Evolutionary conservation across 2,113 vertebrate species (phyloP), one percentile per base, ranked within the genome.

Genomic region (Harpagus bidentatus): DNA sequence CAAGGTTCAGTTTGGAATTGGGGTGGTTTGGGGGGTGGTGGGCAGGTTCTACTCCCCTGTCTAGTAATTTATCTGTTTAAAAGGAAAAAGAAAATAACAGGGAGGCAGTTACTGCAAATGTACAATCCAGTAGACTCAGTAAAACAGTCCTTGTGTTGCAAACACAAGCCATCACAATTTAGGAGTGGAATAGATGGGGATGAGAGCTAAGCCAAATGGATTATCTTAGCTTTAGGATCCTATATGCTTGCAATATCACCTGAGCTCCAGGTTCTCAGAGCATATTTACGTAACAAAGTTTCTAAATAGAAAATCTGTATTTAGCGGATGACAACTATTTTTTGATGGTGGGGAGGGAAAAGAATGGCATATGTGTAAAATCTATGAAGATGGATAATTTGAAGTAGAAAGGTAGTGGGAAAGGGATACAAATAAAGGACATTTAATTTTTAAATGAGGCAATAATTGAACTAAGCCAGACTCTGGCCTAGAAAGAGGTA

Each of bases 171-270:
- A 67, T 96, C 97, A 95, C 93, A 88, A 93, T 85, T 86, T 23
- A 97, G 97, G 97, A 97, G 97, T 97, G 82, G 88, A 80, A 53
- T 95, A 94, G 90, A 95, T 96, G 96, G 96, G 96, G 94, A 93
- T 97, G 93, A 97, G 96, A 98, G 97, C 97, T 97, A 98, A 98
- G 98, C 97, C 98, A 98, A 98, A 98, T 94, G 95, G 97, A 95
- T 94, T 97, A 93, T 96, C 96, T 96, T 98, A 98, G 97, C 97
- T 98, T 97, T 98, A 98, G 98, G 91, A 93, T 97, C 74, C 84
- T 94, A 42, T 98, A 97, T 96, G 97, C 96, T 97, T 98, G 76
- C 95, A 90, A 84, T 96, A 94, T 93, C 95, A 96, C 96, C 96
- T 98, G 97, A 94, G 81, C 91, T 97, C 86, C 95, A 93, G 90